phyloP scores from a whole-genome alignment of 2,113 vertebrate genomes.

The Solenodon paradoxus region DNA sequence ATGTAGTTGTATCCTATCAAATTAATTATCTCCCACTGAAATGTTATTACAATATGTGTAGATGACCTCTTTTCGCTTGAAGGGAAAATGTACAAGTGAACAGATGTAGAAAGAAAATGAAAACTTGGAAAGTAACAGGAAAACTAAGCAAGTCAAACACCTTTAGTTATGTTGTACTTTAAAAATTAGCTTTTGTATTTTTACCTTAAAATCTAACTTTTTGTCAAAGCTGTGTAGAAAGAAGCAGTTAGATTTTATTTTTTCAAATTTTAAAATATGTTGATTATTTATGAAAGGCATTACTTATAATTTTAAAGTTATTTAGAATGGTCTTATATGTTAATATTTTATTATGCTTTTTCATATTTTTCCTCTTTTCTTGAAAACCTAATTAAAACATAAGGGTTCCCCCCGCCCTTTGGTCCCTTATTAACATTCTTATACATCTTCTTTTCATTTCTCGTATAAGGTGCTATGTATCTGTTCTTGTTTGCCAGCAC shows the following conservation, averaged over 20 bases:
- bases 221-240: neutral
- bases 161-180: neutral
- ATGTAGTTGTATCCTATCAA: neutral
- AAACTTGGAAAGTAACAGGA: neutral
- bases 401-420: neutral
- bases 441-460: neutral
- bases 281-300: neutral
- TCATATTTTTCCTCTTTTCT: neutral
- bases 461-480: neutral
- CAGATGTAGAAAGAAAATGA: constrained; percentile 47
- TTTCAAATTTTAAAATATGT: neutral
- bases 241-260: neutral
- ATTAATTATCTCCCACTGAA: constrained; percentile 42
- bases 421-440: neutral
- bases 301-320: neutral
- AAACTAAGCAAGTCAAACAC: neutral
- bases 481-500: neutral
- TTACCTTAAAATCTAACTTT: neutral
- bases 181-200: constrained; percentile 4
- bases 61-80: neutral
- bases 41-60: neutral
- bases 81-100: constrained; percentile 39
- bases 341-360: neutral
- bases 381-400: neutral
- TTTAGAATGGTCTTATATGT: neutral